phyloP scores from a whole-genome alignment of 2,113 vertebrate species.

The Ceuthmochares aereus region DNA sequence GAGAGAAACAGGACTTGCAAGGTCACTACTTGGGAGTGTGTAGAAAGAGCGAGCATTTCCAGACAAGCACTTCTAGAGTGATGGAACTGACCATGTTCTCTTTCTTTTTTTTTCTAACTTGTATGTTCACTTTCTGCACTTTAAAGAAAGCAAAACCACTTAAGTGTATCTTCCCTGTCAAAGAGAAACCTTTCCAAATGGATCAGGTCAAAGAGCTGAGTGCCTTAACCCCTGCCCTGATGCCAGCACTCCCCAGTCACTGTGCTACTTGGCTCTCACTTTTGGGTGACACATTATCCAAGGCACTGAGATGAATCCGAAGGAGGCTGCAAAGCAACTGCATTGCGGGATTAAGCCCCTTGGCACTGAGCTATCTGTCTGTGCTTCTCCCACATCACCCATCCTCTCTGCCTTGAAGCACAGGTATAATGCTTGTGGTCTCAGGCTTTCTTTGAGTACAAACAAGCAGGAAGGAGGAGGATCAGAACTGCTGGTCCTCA shows the following conservation, averaged over 20 bases:
- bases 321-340: background rate
- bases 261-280: background rate
- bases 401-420: background rate
- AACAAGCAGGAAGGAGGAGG: background rate
- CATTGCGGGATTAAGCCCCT: background rate
- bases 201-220: background rate
- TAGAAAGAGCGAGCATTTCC: background rate
- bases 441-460: background rate
- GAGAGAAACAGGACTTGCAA: background rate
- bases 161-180: background rate
- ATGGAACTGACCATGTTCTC: background rate
- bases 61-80: background rate
- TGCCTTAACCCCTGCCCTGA: background rate
- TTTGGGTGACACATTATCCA: background rate
- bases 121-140: background rate
- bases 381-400: background rate
- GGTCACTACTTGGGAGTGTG: background rate
- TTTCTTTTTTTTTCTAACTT: background rate
- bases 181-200: background rate
- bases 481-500: background rate
- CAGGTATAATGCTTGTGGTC: background rate
- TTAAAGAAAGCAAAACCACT: background rate
- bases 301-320: background rate
- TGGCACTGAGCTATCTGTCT: background rate
- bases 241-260: background rate